phyloP scores from a whole-genome alignment of 2,113 vertebrate genomes.

The Chionis minor region DNA sequence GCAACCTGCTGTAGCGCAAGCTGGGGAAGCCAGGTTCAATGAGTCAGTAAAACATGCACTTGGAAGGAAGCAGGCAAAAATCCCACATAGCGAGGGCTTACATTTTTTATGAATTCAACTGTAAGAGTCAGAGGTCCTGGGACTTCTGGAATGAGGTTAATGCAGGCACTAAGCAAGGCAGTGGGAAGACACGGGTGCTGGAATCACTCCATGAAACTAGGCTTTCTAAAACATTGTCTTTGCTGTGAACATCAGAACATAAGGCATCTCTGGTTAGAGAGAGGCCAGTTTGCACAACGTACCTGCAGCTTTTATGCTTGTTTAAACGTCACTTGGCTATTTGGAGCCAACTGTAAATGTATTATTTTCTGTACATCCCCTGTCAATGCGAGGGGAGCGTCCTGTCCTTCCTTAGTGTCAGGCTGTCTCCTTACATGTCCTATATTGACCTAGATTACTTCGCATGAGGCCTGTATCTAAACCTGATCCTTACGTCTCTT shows the following conservation, averaged over 20 bases:
- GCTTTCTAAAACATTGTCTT: slow-evolving; percentile 8
- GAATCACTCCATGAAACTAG: not conserved
- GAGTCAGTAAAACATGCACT: not conserved
- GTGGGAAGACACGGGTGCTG: not conserved
- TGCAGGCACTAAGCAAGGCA: not conserved
- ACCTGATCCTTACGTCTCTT: not conserved
- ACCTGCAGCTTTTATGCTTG: not conserved
- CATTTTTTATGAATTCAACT: slow-evolving; percentile 47
- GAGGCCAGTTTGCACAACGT: not conserved
- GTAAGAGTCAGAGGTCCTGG: slow-evolving; percentile 41
- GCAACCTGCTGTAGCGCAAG: not conserved
- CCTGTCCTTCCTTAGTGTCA: not conserved
- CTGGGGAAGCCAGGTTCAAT: not conserved
- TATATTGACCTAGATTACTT: not conserved
- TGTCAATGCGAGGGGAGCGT: not conserved
- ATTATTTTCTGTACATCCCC: not conserved
- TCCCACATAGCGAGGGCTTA: not conserved
- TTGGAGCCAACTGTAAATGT: not conserved
- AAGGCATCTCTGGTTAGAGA: not conserved
- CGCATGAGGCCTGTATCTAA: not conserved
- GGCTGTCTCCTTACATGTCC: not conserved
- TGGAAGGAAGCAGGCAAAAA: not conserved
- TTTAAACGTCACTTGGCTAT: not conserved
- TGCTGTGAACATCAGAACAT: not conserved
- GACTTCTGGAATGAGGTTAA: slow-evolving; percentile 59